phyloP scores from a whole-genome alignment of 2,888 invertebrate species.

The Megaustenia siamemsis region DNA sequence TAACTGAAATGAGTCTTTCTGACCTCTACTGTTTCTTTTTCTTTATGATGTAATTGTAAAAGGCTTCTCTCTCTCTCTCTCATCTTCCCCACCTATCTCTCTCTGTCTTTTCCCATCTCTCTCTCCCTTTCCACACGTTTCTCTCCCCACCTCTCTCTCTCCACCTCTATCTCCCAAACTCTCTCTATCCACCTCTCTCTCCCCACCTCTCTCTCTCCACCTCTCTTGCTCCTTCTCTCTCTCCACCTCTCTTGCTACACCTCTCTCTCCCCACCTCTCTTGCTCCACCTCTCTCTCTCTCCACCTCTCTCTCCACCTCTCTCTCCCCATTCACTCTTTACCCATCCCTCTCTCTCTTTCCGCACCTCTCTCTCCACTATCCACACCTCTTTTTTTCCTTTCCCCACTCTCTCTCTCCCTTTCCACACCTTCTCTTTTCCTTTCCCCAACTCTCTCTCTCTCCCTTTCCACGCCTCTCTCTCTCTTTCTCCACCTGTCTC shows the following conservation, averaged over 20 bases:
- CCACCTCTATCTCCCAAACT: not conserved
- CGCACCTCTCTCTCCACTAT: not conserved
- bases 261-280: not conserved
- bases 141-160: slow-evolving; percentile 14
- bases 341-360: not conserved
- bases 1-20: no score
- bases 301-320: not conserved
- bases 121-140: not conserved
- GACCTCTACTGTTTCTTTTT: not conserved
- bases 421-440: not conserved
- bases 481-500: not conserved
- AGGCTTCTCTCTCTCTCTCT: not conserved
- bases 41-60: not conserved
- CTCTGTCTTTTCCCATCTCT: not conserved
- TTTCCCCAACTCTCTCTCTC: slow-evolving; percentile 15
- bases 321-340: not conserved
- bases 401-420: not conserved
- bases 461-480: not conserved
- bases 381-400: not conserved
- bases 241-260: not conserved
- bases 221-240: not conserved
- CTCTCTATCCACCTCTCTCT: not conserved
- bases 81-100: not conserved
- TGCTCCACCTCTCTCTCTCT: not conserved
- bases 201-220: not conserved